phyloP scores from a whole-genome alignment of 2,113 vertebrate species.

The Copsychus sechellarum region DNA sequence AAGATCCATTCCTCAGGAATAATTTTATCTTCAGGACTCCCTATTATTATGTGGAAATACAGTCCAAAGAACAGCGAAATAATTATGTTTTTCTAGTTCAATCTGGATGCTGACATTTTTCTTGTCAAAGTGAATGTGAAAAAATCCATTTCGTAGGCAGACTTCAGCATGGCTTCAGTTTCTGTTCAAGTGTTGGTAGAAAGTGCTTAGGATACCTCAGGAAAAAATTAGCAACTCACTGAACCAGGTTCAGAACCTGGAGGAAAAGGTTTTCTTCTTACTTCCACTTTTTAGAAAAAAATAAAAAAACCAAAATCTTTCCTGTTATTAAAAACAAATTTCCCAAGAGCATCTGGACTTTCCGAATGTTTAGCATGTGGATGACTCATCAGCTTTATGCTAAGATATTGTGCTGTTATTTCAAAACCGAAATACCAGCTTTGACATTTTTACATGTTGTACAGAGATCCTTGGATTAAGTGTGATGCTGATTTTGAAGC shows the following conservation, averaged over 20 bases:
- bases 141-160: not conserved
- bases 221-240: not conserved
- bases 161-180: not conserved
- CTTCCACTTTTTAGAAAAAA: not conserved
- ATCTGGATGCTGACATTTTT: not conserved
- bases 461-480: conserved; percentile 1
- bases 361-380: conserved; percentile 45
- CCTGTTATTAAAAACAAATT: conserved; percentile 41
- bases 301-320: conserved; percentile 11
- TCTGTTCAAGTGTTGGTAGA: not conserved
- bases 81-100: not conserved
- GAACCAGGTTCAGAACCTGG: not conserved
- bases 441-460: conserved; percentile 38
- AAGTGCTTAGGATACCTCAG: not conserved
- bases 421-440: conserved; percentile 36
- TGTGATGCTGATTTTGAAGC: not conserved
- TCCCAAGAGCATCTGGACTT: conserved; percentile 30
- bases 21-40: not conserved
- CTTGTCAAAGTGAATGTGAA: not conserved
- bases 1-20: not conserved
- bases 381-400: conserved; percentile 50
- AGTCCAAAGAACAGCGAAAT: not conserved
- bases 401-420: conserved; percentile 41
- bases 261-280: not conserved
- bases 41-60: not conserved